Conservation (phyloP, 1,140 invertebrate genomes). For the Plectrocnemia conspersa region DNA sequence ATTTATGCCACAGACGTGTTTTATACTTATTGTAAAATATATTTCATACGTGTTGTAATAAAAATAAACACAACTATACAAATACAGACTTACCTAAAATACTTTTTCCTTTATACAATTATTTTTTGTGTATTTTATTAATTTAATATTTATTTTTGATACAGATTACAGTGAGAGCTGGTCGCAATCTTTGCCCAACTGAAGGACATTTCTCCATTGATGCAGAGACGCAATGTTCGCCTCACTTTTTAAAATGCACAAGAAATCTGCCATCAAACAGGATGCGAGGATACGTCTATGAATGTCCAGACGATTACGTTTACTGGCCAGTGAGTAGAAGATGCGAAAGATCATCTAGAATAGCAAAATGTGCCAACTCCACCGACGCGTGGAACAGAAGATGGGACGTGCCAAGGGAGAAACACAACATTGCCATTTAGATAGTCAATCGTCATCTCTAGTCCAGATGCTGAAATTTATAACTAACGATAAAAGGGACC, state of each 20-base stretch:
- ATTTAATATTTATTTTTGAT: slow-evolving; percentile 45
- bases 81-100: too few species aligned
- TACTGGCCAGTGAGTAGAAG: slow-evolving; percentile 73
- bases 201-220: slow-evolving; percentile 66
- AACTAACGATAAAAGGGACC: too few species aligned
- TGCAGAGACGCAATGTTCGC: slow-evolving; percentile 59
- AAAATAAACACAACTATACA: too few species aligned
- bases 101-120: too few species aligned
- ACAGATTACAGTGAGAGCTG: slow-evolving; percentile 57
- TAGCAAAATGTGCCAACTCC: slow-evolving; percentile 55
- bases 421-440: slow-evolving; percentile 44
- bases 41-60: too few species aligned
- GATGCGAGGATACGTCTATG: slow-evolving; percentile 66
- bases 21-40: too few species aligned
- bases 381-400: slow-evolving; percentile 44
- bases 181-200: slow-evolving; percentile 57
- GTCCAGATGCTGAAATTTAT: too few species aligned
- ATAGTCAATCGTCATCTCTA: neutral
- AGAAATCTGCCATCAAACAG: slow-evolving; percentile 45
- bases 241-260: slow-evolving; percentile 69
- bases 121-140: too few species aligned
- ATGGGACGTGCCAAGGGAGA: slow-evolving; percentile 53
- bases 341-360: slow-evolving; percentile 60
- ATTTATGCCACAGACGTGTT: too few species aligned
- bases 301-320: slow-evolving; percentile 69